Evolutionary conservation across 1,140 invertebrate species (phyloP).

Genomic region (Drosophila equinoxialis): DNA sequence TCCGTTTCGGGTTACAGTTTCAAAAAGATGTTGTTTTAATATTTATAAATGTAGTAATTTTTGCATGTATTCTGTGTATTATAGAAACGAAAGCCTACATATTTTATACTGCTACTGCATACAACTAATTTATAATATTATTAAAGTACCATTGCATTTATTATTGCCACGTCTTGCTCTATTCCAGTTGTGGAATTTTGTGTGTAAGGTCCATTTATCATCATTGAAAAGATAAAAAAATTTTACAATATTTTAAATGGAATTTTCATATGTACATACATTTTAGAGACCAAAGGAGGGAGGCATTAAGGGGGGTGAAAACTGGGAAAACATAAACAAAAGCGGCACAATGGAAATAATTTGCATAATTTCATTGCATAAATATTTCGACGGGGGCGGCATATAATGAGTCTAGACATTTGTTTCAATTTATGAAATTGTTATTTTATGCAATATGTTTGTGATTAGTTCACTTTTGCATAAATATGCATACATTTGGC

Average conservation of each 20-base stretch:
- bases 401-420: conserved; percentile 74
- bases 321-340: conserved; percentile 5
- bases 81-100: no score
- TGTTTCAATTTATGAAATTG: conserved; percentile 67
- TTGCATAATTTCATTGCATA: conserved; percentile 72
- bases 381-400: conserved; percentile 42
- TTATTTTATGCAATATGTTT: conserved; percentile 74
- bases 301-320: not conserved
- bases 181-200: not conserved
- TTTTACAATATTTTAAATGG: conserved; percentile 7
- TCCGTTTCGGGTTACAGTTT: no score
- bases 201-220: conserved; percentile 8
- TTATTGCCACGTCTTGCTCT: not conserved
- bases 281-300: not conserved
- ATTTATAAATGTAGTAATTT: no score
- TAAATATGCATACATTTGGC: conserved; percentile 43
- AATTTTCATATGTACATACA: not conserved
- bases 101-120: no score
- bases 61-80: no score
- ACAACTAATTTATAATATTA: not conserved
- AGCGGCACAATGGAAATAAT: conserved; percentile 35
- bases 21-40: no score
- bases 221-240: conserved; percentile 7
- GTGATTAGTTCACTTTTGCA: conserved; percentile 65
- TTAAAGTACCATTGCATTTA: not conserved